These are phyloP conservation scores for Callipepla californica DNA, from an alignment of 2,113 vertebrate species.

Conservation along the genomic window DNA sequence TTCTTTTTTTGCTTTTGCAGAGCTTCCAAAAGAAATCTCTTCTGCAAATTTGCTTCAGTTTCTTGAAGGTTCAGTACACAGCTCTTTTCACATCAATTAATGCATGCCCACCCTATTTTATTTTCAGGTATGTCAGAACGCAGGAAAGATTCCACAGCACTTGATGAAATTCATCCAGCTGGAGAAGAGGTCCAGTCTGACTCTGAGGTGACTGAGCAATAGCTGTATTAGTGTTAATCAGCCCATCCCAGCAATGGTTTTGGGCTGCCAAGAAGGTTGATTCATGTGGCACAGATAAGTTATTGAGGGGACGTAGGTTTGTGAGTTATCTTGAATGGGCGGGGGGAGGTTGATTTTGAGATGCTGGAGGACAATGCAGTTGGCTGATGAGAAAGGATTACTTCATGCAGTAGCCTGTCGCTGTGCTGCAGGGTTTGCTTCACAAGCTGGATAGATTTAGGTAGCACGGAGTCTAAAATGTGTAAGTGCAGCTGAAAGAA, in stretches of 20 bases:
- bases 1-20: not conserved
- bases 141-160: constrained; percentile 69
- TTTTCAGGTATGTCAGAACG: constrained; percentile 83
- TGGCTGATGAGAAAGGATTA: not conserved
- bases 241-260: constrained; percentile 35
- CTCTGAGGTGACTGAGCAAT: constrained; percentile 77
- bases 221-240: constrained; percentile 29
- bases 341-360: not conserved
- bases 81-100: constrained; percentile 52
- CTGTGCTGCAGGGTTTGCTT: not conserved
- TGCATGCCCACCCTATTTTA: constrained; percentile 73
- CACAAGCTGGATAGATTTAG: not conserved
- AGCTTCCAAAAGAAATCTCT: not conserved
- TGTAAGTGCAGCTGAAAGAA: not conserved
- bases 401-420: not conserved
- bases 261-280: constrained; percentile 6
- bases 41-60: not conserved
- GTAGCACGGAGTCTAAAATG: not conserved
- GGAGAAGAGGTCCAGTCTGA: constrained; percentile 76
- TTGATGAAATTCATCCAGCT: constrained; percentile 70
- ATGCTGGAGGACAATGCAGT: not conserved
- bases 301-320: not conserved
- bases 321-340: not conserved
- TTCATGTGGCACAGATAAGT: not conserved
- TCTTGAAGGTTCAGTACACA: not conserved